Evolutionary conservation across 2,797 vertebrate species (phyloP).

Genomic region (Lycodopsis pacificus): DNA sequence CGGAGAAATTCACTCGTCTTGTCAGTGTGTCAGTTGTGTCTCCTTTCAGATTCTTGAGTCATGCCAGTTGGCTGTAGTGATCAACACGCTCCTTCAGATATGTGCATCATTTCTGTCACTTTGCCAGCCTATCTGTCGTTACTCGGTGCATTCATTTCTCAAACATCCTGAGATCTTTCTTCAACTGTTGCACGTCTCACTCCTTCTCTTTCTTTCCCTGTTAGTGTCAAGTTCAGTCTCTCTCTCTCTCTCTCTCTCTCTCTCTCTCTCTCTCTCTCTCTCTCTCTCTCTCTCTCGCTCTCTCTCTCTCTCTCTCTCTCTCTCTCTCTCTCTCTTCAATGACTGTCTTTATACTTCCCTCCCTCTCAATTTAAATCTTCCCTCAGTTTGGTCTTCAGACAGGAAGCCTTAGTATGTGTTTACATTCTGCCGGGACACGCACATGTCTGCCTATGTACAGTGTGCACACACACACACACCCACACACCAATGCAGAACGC

Average conservation of each 20-base stretch:
- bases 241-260: constrained; percentile 3
- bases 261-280: constrained; percentile 8
- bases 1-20: constrained; percentile 2
- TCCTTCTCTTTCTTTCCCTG: constrained; percentile 21
- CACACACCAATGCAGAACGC: neutral
- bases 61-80: constrained; percentile 17
- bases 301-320: constrained; percentile 8
- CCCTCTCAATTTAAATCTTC: constrained; percentile 60
- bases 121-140: constrained; percentile 12
- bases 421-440: constrained; percentile 60
- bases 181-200: constrained; percentile 31
- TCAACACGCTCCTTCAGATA: constrained; percentile 28
- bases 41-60: constrained; percentile 30
- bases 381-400: constrained; percentile 56
- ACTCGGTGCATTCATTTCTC: constrained; percentile 7
- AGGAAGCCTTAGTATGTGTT: constrained; percentile 77
- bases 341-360: constrained; percentile 52
- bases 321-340: constrained; percentile 34
- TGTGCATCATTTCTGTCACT: constrained; percentile 36
- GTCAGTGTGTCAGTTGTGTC: constrained; percentile 4
- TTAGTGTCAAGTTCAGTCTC: constrained; percentile 40
- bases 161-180: constrained; percentile 26
- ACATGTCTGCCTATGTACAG: constrained; percentile 39
- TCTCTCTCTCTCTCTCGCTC: constrained; percentile 3
- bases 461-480: neutral